Evolutionary conservation across 1,140 invertebrate species (phyloP), one percentile per base, ranked within the genome.

Genomic region (Drosophila orosa): DNA sequence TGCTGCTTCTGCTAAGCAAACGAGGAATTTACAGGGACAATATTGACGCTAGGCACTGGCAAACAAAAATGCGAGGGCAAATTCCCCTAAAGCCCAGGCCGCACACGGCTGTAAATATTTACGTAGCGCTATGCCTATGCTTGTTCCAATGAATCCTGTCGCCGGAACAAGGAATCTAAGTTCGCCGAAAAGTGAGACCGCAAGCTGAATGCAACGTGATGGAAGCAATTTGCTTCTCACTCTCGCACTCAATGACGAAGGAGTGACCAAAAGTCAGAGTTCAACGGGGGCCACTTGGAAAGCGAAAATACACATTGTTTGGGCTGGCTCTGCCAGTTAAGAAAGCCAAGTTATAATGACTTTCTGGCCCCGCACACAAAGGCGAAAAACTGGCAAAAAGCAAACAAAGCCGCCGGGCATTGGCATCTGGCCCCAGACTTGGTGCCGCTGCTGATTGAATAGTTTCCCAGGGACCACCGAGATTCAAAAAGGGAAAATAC

Each of bases 331-430:
- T 27, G 37, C 31, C 52, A 19, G 50, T 31, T 58, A 55, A 75
- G 74, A 59, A 50, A 67, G 62, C 40, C 60, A 55, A 59, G 65
- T 52, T 77, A 78, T 78, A 78, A 78, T 71, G 74, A 59, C 74
- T 61, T 77, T 68, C 45, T 62, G 40, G 48, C 50, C 47, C 37
- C 25, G 1, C 24, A 12, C 47, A 66, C 62, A 55, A 71, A 63
- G 68, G 60, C 63, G 58, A 84, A 72, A 71, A 42, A 84, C 76
- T 67, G 83, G 40, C 50, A 80, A 65, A 74, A 72, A 74, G 68
- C 76, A 78, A 89, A 80, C 68, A 89, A 89, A 80, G 85, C 84
- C 84, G 58, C 65, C 74, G 84, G 84, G 33, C 84, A 89, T 89
- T 87, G 84, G 55, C 84, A 80, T 78, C 67, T 78, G 78, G 69